These are phyloP conservation scores for Argya squamiceps DNA, from an alignment of 2,797 vertebrate genomes.

Conservation along the genomic window DNA sequence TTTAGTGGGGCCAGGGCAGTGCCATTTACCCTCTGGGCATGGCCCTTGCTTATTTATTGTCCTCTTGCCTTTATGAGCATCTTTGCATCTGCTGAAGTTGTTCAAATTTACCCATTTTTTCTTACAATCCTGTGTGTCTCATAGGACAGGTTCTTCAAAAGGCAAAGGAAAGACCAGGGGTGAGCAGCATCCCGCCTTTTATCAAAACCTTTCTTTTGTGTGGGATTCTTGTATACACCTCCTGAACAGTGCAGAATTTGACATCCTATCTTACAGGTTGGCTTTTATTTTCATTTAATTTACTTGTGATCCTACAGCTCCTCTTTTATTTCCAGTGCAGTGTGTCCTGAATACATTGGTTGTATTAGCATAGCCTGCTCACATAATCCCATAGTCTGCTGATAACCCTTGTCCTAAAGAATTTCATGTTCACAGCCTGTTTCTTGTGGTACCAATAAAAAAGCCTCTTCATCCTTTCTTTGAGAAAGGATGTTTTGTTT, in stretches of 20 bases:
- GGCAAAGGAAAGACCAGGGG: not conserved
- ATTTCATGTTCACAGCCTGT: not conserved
- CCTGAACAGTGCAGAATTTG: not conserved
- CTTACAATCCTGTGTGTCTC: not conserved
- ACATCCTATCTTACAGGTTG: not conserved
- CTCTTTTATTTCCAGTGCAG: not conserved
- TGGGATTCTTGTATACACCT: not conserved
- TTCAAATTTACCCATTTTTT: not conserved
- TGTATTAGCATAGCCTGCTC: not conserved
- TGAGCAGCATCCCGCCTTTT: not conserved
- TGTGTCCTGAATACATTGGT: not conserved
- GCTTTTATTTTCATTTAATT: not conserved
- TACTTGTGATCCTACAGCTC: not conserved
- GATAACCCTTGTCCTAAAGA: not conserved
- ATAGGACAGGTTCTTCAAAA: not conserved
- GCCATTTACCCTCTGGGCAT: not conserved
- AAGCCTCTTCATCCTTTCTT: not conserved
- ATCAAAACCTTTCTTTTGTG: not conserved
- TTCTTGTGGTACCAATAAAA: not conserved
- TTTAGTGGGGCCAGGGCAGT: not conserved
- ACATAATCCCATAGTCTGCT: not conserved
- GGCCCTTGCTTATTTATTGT: not conserved
- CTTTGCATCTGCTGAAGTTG: not conserved
- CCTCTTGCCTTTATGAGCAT: not conserved
- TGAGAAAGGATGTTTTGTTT: not conserved